Conservation (phyloP, 2,113 vertebrate species). For the Psammodynastes pulverulentus region DNA sequence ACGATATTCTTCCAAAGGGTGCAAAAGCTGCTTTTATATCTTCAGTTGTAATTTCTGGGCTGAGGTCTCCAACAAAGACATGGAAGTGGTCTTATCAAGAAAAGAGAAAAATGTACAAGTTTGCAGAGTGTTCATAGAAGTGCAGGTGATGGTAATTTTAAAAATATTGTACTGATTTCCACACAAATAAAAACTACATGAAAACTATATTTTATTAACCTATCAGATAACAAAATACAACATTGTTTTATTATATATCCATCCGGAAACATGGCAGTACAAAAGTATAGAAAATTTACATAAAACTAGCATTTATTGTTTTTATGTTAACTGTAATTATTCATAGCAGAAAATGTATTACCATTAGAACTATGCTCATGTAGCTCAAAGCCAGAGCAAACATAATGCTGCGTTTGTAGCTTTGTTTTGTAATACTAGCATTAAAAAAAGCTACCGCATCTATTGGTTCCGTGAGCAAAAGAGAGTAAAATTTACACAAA, state of each 20-base stretch:
- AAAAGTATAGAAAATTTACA: background rate
- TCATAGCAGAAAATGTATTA: constrained; percentile 13
- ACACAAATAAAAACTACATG: constrained; percentile 3
- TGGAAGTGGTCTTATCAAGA: constrained; percentile 92
- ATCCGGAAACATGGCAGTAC: constrained; percentile 27
- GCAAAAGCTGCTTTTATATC: constrained; percentile 97
- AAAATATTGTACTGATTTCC: constrained; percentile 8
- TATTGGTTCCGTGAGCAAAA: constrained; percentile 30
- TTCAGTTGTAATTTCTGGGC: constrained; percentile 98
- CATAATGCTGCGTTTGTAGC: background rate
- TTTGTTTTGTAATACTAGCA: background rate
- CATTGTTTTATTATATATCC: constrained; percentile 22
- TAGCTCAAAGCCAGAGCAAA: fast-evolving
- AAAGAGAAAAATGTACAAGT: constrained; percentile 49
- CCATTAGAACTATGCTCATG: constrained; percentile 4
- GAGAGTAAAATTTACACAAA: constrained; percentile 29
- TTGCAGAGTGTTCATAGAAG: constrained; percentile 30
- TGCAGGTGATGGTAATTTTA: constrained; percentile 9
- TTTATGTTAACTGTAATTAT: constrained; percentile 31
- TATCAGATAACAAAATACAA: constrained; percentile 35
- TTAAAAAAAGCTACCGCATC: constrained; percentile 14
- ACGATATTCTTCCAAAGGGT: constrained; percentile 98
- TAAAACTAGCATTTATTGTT: constrained; percentile 19
- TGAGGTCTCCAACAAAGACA: constrained; percentile 98
- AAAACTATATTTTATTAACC: constrained; percentile 41